A percentile compares a stretch with the other conserved stretches of the same genome.
phyloP scores from a whole-genome alignment of 2,113 vertebrate species.

The Salvator merianae region DNA sequence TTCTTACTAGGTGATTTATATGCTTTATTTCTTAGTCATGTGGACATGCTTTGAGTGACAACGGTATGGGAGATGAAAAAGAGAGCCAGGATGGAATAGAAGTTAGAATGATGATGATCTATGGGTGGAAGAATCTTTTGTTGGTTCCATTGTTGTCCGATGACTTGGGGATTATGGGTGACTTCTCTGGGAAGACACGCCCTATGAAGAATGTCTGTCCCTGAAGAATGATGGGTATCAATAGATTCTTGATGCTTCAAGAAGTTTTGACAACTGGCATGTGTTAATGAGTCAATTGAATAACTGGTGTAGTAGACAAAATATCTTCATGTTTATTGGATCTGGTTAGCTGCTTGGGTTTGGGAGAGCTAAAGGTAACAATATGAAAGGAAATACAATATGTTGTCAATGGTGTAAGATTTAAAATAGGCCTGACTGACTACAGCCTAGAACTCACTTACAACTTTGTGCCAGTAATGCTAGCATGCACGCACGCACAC shows the following conservation, averaged over 20 bases:
- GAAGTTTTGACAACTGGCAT: background rate
- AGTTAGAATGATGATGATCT: background rate
- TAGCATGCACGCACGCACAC: too few relatives aligned
- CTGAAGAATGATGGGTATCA: background rate
- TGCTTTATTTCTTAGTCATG: background rate
- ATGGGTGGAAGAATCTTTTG: background rate
- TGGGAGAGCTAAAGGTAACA: background rate
- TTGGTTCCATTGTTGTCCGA: background rate
- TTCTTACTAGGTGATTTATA: too few relatives aligned
- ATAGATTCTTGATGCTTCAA: background rate
- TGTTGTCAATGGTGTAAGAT: background rate
- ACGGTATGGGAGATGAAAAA: background rate
- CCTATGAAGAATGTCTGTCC: background rate
- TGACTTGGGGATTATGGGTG: background rate
- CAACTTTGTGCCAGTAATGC: too few relatives aligned
- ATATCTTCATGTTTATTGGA: background rate
- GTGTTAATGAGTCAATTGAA: background rate
- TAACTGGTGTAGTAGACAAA: background rate
- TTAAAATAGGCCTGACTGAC: too few relatives aligned
- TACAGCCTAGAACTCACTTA: too few relatives aligned
- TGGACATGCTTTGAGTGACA: background rate
- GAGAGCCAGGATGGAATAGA: background rate
- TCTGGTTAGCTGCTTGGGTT: background rate
- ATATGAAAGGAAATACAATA: background rate
- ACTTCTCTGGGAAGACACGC: background rate